Evolutionary conservation across 1,140 invertebrate genomes (phyloP).

Genomic region (Saxidomus purpurata): DNA sequence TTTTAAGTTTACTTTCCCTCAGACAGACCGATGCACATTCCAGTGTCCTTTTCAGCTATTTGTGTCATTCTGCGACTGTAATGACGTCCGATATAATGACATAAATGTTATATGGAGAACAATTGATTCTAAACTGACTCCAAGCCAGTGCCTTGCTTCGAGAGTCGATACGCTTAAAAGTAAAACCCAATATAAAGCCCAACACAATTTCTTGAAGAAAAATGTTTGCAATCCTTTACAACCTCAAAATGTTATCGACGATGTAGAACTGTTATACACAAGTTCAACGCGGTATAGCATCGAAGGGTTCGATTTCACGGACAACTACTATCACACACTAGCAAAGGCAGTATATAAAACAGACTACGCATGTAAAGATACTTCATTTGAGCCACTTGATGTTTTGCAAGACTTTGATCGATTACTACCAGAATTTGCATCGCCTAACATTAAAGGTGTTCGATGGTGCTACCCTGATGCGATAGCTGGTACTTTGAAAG

Average conservation of each 20-base stretch:
- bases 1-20: too few species aligned
- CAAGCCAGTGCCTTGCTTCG: neutral
- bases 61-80: neutral
- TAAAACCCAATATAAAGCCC: neutral
- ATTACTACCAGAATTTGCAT: neutral
- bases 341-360: neutral
- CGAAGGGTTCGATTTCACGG: neutral
- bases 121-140: neutral
- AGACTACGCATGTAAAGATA: neutral
- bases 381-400: neutral
- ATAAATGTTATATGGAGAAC: neutral
- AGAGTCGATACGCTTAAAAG: constrained; percentile 14
- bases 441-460: constrained; percentile 17
- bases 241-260: neutral
- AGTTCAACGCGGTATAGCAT: neutral
- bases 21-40: too few species aligned
- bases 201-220: neutral
- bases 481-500: neutral
- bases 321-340: neutral
- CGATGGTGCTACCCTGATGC: constrained; percentile 17
- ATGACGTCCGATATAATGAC: neutral
- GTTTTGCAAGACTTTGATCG: neutral
- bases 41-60: too few species aligned
- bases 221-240: constrained; percentile 6
- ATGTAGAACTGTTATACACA: neutral